Conservation (phyloP, 2,888 invertebrate genomes). For the Drosophila imparisetae region DNA sequence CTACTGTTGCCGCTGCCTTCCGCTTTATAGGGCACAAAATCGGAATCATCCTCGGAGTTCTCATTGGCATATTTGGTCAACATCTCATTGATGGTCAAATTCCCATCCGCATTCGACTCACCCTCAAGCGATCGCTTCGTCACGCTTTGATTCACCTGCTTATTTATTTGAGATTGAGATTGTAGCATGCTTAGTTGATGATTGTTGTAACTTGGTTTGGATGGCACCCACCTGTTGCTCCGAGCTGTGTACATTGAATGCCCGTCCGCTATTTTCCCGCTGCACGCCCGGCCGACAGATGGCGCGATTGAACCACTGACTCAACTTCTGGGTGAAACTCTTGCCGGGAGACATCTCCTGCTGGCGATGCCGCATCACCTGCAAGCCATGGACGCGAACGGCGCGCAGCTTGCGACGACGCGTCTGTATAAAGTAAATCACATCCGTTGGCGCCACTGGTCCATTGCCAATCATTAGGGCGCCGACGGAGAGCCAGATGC, state of each 20-base stretch:
- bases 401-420: slow-evolving; percentile 81
- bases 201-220: background rate
- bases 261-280: slow-evolving; percentile 36
- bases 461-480: slow-evolving; percentile 79
- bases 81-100: slow-evolving; percentile 75
- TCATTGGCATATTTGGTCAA: slow-evolving; percentile 77
- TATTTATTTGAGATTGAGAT: slow-evolving; percentile 1
- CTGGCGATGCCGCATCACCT: slow-evolving; percentile 65
- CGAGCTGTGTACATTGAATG: slow-evolving; percentile 19
- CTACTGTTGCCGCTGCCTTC: slow-evolving; percentile 32
- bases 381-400: slow-evolving; percentile 78
- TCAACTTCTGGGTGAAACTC: slow-evolving; percentile 57
- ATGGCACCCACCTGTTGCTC: slow-evolving; percentile 43
- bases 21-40: slow-evolving; percentile 76
- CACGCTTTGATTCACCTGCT: slow-evolving; percentile 22
- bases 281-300: slow-evolving; percentile 77
- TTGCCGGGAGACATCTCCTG: slow-evolving; percentile 40
- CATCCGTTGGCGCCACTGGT: slow-evolving; percentile 71
- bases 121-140: slow-evolving; percentile 68
- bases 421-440: slow-evolving; percentile 82
- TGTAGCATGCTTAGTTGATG: background rate
- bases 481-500: slow-evolving; percentile 76
- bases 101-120: slow-evolving; percentile 48
- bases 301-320: slow-evolving; percentile 68
- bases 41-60: slow-evolving; percentile 80